Base-by-base conservation (phyloP, 2,797 vertebrate genomes). In the Falco biarmicus region DNA sequence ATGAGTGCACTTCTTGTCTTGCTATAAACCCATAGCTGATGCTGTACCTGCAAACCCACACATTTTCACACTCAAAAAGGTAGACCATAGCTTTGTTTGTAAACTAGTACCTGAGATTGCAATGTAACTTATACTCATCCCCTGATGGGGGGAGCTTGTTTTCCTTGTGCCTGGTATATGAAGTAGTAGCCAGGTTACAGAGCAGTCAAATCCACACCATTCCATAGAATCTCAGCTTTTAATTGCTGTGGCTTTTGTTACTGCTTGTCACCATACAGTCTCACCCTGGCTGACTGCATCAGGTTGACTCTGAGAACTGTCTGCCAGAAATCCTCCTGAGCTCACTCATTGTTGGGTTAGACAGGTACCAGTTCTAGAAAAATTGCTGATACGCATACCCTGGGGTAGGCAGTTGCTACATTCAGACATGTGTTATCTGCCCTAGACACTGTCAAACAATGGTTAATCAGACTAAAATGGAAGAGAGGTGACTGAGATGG, bases 171-270 rank as follows among this genome's bases (percentile, higher is more conserved):
- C 18, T 12, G 17, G 17, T 28, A 10, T 28, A 3, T 28, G 34
- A 60, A 65, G 32, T 41, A 73, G 24, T 3, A 14, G 31, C 45
- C 21, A 22, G 20, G 17, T 34, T 90, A 28, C 64, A 66, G 56
- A 59, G 37, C 45, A 29, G 32, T 31, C 0, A 1, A 43, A 25
- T 37, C 45, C 2, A 2, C 8, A 1, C 14, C 18, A n/a, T 54
- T 69, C 60, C n/a, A 20, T 20, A 25, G 26, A 39, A 84, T 20
- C 28, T 31, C 61, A 70, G 24, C 10, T 78, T 47, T 32, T 18
- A 56, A 9, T 8, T 34, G 61, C 34, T 88, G n/a, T 50, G 68
- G 18, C 60, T 74, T 92, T 65, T 56, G 18, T 41, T 1, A 5
- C 22, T 83, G 51, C 48, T 64, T 0, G 0, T 43, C 18, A 9